These are phyloP conservation scores for Takifugu bimaculatus DNA, from an alignment of 2,113 vertebrate species.

Conservation along the genomic window DNA sequence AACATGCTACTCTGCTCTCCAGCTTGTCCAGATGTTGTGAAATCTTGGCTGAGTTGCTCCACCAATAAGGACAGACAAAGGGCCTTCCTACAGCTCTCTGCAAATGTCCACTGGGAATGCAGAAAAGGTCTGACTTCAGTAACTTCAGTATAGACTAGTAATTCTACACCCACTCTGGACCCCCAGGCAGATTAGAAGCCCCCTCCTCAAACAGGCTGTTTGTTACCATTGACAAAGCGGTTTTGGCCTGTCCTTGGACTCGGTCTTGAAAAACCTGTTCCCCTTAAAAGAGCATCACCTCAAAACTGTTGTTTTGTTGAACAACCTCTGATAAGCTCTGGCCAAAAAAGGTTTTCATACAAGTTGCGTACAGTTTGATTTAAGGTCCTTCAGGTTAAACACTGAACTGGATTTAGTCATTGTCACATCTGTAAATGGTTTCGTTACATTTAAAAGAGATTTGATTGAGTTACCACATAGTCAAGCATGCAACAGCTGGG, in stretches of 20 bases:
- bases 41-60: slow-evolving; percentile 32
- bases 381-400: not conserved
- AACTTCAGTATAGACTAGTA: slow-evolving; percentile 56
- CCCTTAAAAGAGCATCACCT: slow-evolving; percentile 38
- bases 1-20: not conserved
- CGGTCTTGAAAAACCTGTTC: slow-evolving; percentile 51
- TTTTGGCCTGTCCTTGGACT: slow-evolving; percentile 49
- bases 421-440: slow-evolving; percentile 4
- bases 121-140: slow-evolving; percentile 35
- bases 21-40: slow-evolving; percentile 4
- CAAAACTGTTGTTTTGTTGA: slow-evolving; percentile 40
- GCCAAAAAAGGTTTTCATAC: not conserved
- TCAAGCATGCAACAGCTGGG: not conserved
- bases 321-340: slow-evolving; percentile 2
- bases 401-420: slow-evolving; percentile 11
- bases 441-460: not conserved
- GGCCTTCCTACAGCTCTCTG: slow-evolving; percentile 32
- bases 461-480: not conserved
- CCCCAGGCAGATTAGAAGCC: slow-evolving; percentile 51
- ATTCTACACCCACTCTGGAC: slow-evolving; percentile 65
- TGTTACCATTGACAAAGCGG: slow-evolving; percentile 73
- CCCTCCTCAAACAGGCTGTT: slow-evolving; percentile 70
- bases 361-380: too few relatives aligned
- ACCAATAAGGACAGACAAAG: slow-evolving; percentile 39
- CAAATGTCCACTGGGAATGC: slow-evolving; percentile 27